Percentiles rank a stretch among this genome's conserved stretches.
Conservation (phyloP, 2,888 invertebrate genomes). For the Drosophila stalkeri region DNA sequence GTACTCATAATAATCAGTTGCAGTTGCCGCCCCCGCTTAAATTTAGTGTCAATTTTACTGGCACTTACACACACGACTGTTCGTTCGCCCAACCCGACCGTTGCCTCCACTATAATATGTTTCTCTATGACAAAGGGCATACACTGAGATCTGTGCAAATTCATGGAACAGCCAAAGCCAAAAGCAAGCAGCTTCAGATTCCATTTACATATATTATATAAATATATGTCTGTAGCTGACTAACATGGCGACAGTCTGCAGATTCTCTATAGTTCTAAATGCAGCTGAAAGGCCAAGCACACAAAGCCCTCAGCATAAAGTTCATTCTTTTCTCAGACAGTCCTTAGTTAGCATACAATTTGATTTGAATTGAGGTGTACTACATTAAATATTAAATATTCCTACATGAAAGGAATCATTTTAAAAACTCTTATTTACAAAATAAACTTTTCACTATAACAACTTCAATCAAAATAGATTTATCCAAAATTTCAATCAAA, state of each 20-base stretch:
- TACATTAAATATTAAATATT: too few species aligned
- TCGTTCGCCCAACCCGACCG: constrained; percentile 1
- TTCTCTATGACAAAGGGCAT: constrained; percentile 58
- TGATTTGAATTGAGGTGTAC: background rate
- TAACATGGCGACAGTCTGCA: background rate
- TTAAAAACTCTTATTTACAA: too few species aligned
- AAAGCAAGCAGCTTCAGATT: constrained; percentile 33
- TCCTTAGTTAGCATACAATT: background rate
- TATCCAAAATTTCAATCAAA: too few species aligned
- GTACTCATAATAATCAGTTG: constrained; percentile 79
- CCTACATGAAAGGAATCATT: too few species aligned
- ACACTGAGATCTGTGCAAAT: constrained; percentile 54
- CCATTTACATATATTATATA: constrained; percentile 55
- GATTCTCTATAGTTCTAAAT: background rate
- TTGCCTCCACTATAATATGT: constrained; percentile 59
- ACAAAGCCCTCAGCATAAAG: background rate
- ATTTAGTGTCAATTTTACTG: constrained; percentile 79
- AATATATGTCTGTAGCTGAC: constrained; percentile 25
- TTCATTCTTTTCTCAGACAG: background rate
- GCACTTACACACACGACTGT: constrained; percentile 55
- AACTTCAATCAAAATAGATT: too few species aligned
- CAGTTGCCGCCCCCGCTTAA: constrained; percentile 45
- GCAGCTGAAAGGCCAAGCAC: background rate
- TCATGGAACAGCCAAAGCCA: constrained; percentile 29
- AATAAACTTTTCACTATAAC: too few species aligned